Evolutionary conservation across 2,888 invertebrate species (phyloP).

Genomic region (Dicranocentrus wangi): DNA sequence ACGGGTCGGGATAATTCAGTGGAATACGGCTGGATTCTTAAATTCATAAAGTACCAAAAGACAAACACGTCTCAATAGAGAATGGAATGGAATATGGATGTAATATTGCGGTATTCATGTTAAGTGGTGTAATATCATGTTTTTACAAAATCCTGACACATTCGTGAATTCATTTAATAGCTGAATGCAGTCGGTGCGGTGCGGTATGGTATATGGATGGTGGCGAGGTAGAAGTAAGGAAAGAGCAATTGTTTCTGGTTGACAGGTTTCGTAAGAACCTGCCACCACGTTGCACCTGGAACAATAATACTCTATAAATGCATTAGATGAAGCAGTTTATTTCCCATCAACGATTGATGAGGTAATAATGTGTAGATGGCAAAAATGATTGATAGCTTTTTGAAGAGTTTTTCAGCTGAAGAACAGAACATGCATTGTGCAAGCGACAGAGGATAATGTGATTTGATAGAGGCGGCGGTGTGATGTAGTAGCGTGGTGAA

Average conservation of each 20-base stretch:
- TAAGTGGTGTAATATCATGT: no score
- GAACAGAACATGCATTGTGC: constrained; percentile 16
- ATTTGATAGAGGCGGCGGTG: constrained; percentile 40
- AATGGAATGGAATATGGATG: no score
- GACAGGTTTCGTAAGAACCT: constrained; percentile 32
- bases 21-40: no score
- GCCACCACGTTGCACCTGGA: constrained; percentile 44
- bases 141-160: no score
- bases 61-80: no score
- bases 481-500: no score
- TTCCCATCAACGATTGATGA: constrained; percentile 61
- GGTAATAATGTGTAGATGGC: constrained; percentile 63
- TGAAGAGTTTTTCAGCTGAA: constrained; percentile 6
- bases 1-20: no score
- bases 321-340: constrained; percentile 46
- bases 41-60: no score
- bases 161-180: no score
- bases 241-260: constrained; percentile 24
- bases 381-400: constrained; percentile 63
- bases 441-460: constrained; percentile 41
- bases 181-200: no score
- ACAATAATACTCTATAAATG: constrained; percentile 37
- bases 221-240: not conserved
- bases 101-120: no score
- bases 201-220: no score